These are phyloP conservation scores for Glyptemys insculpta DNA, from an alignment of 2,797 vertebrate species.

Conservation along the genomic window DNA sequence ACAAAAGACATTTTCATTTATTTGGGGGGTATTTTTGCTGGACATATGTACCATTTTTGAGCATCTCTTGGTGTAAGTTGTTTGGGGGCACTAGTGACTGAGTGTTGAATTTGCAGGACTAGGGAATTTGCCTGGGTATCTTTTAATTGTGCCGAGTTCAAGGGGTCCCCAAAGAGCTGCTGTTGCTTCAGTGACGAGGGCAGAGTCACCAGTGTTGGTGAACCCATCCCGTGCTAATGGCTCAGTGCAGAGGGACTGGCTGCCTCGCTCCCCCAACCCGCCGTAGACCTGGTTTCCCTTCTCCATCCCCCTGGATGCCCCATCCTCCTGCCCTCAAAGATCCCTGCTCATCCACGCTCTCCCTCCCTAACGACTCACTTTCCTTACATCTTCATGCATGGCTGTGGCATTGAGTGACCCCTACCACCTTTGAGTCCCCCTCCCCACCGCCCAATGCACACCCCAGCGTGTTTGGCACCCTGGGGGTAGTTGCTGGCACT, in stretches of 20 bases:
- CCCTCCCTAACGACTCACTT: background rate
- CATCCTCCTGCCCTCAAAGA: background rate
- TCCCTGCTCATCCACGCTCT: background rate
- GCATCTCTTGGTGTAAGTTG: background rate
- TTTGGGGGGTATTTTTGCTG: background rate
- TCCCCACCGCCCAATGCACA: background rate
- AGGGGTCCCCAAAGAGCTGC: background rate
- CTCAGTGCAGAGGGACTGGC: background rate
- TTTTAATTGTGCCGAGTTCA: background rate
- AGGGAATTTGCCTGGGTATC: background rate
- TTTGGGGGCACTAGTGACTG: background rate
- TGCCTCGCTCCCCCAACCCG: background rate
- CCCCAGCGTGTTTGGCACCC: background rate
- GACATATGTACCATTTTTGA: background rate
- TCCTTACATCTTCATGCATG: background rate
- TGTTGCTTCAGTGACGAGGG: background rate
- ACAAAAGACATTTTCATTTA: background rate
- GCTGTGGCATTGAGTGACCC: background rate
- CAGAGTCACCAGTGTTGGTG: background rate
- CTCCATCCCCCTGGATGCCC: background rate
- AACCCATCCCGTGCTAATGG: background rate
- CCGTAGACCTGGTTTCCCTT: background rate
- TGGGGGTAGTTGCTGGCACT: background rate
- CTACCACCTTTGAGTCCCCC: background rate
- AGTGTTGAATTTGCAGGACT: background rate